Evolutionary conservation across 2,113 vertebrate species (phyloP), one percentile per base, ranked within the genome.

Genomic region (Cryptotis parvus): DNA sequence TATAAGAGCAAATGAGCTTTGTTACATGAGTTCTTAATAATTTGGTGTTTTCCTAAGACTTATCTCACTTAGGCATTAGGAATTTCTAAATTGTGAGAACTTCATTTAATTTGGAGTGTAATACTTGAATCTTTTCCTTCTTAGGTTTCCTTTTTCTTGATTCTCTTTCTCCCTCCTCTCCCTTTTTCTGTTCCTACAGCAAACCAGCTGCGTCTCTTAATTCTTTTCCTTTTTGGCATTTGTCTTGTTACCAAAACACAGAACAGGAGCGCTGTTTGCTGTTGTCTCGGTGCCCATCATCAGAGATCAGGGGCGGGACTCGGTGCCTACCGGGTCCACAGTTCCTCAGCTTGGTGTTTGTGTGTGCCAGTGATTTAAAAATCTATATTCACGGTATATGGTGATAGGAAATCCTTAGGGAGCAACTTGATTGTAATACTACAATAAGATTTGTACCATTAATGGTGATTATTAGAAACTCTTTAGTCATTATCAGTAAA

Each of bases 401-500:
- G 52, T 80, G 90, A 39, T 89, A 55, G 8, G 37, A 75, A 83
- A 52, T 76, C 39, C 82, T 73, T 43, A 73, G 31, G 82, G 58
- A 84, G 6, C 69, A 49, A 45, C 18, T 24, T 72, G 41, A 49
- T 89, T 35, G 1, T 58, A 86, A 75, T 11, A 10, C 74, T 75
- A 27, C 24, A 26, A 37, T 65, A 61, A 81, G 37, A 68, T 78
- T 41, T 31, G 18, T 35, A 11, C 43, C 37, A 6, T 63, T 87
- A 66, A 84, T 89, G 66, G 18, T 78, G 41, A 68, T 91, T 87
- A 66, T 45, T 84, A 77, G 24, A 52, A 86, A 35, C 83, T 73
- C 15, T 45, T 95, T 43, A 74, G n/a, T 93, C 8, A 55, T 79
- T 91, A 63, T 15, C 27, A 77, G 72, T 37, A 73, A 83, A 84